Conservation (phyloP, 2,797 vertebrate genomes). For the Pelochelys cantorii region DNA sequence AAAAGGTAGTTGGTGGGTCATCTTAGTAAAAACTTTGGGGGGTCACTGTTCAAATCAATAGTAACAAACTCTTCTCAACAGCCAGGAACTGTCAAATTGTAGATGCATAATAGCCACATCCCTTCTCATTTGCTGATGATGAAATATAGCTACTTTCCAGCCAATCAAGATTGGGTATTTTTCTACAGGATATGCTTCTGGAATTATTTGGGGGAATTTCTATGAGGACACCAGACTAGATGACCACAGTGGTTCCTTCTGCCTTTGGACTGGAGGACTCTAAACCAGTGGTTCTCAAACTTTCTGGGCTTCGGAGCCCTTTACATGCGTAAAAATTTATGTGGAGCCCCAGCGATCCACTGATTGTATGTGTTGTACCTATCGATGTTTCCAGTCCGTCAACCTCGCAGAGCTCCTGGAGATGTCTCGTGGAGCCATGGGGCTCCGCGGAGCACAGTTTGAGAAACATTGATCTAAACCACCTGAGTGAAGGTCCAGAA, state of each 20-base stretch:
- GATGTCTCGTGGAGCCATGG: no score
- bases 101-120: neutral
- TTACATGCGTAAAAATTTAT: no score
- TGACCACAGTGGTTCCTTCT: neutral
- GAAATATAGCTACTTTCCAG: neutral
- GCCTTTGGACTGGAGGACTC: neutral
- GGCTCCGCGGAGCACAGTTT: no score
- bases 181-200: neutral
- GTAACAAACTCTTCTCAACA: accelerated
- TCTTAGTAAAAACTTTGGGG: neutral
- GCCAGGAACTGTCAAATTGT: neutral
- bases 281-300: no score
- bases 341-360: no score
- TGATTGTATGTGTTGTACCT: no score
- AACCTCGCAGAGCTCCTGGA: no score
- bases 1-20: neutral
- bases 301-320: no score
- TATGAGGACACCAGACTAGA: neutral
- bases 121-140: accelerated
- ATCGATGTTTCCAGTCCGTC: no score
- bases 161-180: neutral
- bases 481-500: neutral
- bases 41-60: neutral
- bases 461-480: neutral
- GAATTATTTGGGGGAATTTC: neutral